Conservation (phyloP, 2,797 vertebrate species). For the Lophura swinhoii region DNA sequence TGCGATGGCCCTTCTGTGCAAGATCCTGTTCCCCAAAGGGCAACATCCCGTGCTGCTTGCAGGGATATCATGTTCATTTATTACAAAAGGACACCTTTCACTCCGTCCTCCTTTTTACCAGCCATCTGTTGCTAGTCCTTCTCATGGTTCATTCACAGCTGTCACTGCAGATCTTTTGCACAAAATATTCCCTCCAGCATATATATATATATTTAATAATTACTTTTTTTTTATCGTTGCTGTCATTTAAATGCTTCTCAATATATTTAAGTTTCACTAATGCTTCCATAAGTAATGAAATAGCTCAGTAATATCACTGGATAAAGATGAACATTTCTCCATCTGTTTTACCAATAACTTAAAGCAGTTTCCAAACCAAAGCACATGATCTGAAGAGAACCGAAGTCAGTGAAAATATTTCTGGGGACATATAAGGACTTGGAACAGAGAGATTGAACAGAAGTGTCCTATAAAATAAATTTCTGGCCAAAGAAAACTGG, state of each 20-base stretch:
- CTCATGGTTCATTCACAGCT: constrained; percentile 15
- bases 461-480: constrained; percentile 46
- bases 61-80: not conserved
- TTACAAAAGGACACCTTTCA: not conserved
- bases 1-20: not conserved
- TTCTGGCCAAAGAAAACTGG: constrained; percentile 46
- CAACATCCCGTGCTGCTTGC: not conserved
- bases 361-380: constrained; percentile 25
- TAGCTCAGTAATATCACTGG: not conserved
- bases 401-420: constrained; percentile 38
- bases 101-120: not conserved
- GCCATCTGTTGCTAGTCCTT: constrained; percentile 34
- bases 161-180: constrained; percentile 22
- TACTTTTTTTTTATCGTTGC: not conserved
- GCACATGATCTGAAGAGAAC: not conserved
- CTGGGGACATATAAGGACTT: constrained; percentile 21
- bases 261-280: not conserved
- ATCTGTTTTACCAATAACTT: constrained; percentile 51
- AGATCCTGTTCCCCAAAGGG: not conserved
- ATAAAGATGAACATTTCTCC: constrained; percentile 2
- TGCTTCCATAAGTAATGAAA: constrained; percentile 11
- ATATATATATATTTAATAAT: not conserved
- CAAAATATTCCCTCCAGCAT: not conserved
- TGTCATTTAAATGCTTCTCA: constrained; percentile 1
- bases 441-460: constrained; percentile 3